Evolutionary conservation across 2,888 invertebrate species (phyloP).

Genomic region (Allacma fusca): DNA sequence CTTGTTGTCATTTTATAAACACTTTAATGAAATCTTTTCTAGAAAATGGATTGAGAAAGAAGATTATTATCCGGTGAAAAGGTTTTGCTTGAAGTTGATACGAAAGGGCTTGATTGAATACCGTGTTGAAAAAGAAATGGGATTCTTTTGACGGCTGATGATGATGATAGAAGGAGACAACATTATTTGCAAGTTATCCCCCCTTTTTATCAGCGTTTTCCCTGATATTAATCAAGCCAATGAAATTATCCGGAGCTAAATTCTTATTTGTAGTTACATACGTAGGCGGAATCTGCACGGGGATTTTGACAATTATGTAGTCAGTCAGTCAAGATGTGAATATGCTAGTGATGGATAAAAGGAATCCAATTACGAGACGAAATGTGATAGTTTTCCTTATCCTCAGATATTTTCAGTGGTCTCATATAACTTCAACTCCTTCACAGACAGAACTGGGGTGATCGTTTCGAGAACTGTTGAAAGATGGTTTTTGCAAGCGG

Average conservation of each 20-base stretch:
- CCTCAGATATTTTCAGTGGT: neutral
- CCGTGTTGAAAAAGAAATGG: too few relatives aligned
- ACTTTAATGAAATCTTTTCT: too few relatives aligned
- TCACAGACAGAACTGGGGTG: neutral
- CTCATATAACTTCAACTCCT: neutral
- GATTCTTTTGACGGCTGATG: neutral
- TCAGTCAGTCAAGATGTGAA: neutral
- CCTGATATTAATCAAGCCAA: neutral
- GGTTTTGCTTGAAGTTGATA: too few relatives aligned
- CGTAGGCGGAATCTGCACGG: neutral
- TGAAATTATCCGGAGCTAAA: neutral
- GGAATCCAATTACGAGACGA: slow-evolving; percentile 12
- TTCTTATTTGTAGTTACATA: neutral
- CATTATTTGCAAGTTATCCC: neutral
- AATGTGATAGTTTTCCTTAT: slow-evolving; percentile 2
- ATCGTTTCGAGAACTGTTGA: slow-evolving; percentile 5
- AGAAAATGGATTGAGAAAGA: too few relatives aligned
- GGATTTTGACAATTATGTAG: neutral
- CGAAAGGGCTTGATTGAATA: too few relatives aligned
- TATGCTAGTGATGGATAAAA: slow-evolving; percentile 1
- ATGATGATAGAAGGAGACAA: slow-evolving; percentile 7
- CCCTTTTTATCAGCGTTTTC: neutral
- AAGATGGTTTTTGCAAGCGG: slow-evolving; percentile 6
- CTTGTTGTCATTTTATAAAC: too few relatives aligned
- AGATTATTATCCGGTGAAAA: too few relatives aligned